Evolutionary conservation across 2,797 vertebrate species (phyloP), one percentile per base, ranked within the genome.

Genomic region (Adrianichthys oophorus): DNA sequence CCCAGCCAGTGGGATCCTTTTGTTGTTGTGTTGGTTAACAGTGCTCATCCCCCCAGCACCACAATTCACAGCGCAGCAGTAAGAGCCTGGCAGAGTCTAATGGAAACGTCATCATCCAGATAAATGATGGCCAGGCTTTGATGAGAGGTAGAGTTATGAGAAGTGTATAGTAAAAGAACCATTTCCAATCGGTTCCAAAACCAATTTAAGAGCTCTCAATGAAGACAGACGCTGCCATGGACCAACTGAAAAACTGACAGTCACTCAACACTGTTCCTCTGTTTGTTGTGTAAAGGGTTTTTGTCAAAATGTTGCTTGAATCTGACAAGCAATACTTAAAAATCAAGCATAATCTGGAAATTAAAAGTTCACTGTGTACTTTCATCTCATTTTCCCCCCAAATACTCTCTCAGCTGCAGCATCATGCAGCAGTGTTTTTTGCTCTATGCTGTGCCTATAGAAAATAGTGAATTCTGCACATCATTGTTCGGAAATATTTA

Each of bases 21-120:
- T 69, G 66, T 55, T 71, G 70, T 50, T 73, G 78, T 77, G 78
- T 79, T 89, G 85, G 85, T 89, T 89, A 89, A 89, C 81, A 81
- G 77, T 74, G 72, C 80, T 83, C 74, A 57, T 74, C 76, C 74
- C 32, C 70, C 69, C 47, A 64, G 70, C 76, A 45, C 80, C 77
- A 88, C 89, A 91, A 91, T 84, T 92, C 89, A 92, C 78, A 58
- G 54, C 67, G 82, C 82, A 48, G 88, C 85, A 76, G 81, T 88
- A 81, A 85, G 89, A 79, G 57, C 67, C 64, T 89, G 87, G 82
- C 89, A 90, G 87, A 80, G 81, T 68, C 78, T 92, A 91, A 91
- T 90, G 90, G 89, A 91, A 92, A 88, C 82, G 88, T 91, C 90
- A 91, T 87, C 85, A 84, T 79, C 73, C 48, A 74, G 84, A 85